Percentiles rank a stretch among this genome's conserved stretches.
Conservation (phyloP, 2,888 invertebrate species). For the Torymus aiolomorphi region DNA sequence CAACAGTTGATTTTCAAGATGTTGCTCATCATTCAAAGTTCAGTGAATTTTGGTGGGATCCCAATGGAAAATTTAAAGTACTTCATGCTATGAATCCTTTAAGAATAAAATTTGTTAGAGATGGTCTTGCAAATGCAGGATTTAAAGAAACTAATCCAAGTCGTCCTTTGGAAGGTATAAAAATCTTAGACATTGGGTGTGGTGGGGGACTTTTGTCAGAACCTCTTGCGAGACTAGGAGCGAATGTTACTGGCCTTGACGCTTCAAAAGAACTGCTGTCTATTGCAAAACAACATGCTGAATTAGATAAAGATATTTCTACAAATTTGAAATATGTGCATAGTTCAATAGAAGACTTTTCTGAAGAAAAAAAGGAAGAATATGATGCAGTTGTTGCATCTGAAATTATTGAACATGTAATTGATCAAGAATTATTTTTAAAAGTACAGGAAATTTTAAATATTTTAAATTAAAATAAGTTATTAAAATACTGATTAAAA, state of each 20-base stretch:
- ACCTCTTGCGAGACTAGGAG: constrained; percentile 88
- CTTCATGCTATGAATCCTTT: constrained; percentile 86
- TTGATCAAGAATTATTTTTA: constrained; percentile 78
- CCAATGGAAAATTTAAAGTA: constrained; percentile 80
- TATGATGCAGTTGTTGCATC: constrained; percentile 83
- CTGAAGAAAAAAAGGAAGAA: constrained; percentile 62
- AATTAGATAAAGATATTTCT: constrained; percentile 72
- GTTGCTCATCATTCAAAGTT: constrained; percentile 80
- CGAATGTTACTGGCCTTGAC: constrained; percentile 88
- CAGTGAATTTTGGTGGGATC: constrained; percentile 87
- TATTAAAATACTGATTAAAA: not conserved
- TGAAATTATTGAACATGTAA: constrained; percentile 83
- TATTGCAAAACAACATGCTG: constrained; percentile 82
- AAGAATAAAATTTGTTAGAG: constrained; percentile 84
- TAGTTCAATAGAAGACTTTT: constrained; percentile 79
- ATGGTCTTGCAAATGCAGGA: constrained; percentile 81
- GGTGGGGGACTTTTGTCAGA: constrained; percentile 85
- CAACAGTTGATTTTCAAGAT: constrained; percentile 72
- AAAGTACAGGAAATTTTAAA: constrained; percentile 61
- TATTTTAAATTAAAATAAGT: constrained; percentile 7
- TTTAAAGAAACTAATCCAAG: constrained; percentile 73
- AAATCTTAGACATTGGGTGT: constrained; percentile 92
- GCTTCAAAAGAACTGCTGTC: constrained; percentile 84
- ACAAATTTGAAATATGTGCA: constrained; percentile 77
- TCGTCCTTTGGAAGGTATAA: constrained; percentile 81